Evolutionary conservation across 2,113 vertebrate genomes (phyloP), one percentile per base, ranked within the genome.

Genomic region (Lepus timidus): DNA sequence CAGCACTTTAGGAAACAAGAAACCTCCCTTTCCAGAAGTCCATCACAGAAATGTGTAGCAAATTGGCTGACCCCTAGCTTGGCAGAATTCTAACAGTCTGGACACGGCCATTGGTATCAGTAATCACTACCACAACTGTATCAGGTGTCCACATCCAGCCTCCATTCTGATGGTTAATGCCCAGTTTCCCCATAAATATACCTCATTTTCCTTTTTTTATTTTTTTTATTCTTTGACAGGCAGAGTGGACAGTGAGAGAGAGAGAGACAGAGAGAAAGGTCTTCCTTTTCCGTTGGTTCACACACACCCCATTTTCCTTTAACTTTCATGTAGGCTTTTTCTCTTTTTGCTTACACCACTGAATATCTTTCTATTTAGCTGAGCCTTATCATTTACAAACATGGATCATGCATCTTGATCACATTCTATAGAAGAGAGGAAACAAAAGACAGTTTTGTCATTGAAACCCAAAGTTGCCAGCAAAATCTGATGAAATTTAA

Each of bases 361-460:
- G 55, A 52, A 39, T 90, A 20, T 25, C 29, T 93, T 93, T 65
- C 39, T 51, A n/a, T 73, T 92, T 82, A 78, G 16, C 55, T 94
- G 81, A 85, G 19, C 16, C 14, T 79, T 64, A 33, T 71, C 33
- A 65, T 11, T 80, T 84, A 44, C 79, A 65, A 93, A 91, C 5
- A 51, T 39, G 9, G 8, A 55, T 58, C 73, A 25, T 75, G 5
- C 4, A 11, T 52, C 58, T 91, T 92, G 52, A 84, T 73, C 44
- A 19, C 23, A 70, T 64, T 55, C 13, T 64, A 14, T 20, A 78
- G 68, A 62, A 73, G 36, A 62, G 0, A 62, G 17, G 33, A 22
- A 58, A 51, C 65, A n/a, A 81, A 49, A 78, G 49, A 75, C 13
- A 95, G 10, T 51, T 90, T 96, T 94, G 44, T 31, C 58, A 88